Evolutionary conservation across 2,888 invertebrate species (phyloP).

Genomic region (Folsomia candida): DNA sequence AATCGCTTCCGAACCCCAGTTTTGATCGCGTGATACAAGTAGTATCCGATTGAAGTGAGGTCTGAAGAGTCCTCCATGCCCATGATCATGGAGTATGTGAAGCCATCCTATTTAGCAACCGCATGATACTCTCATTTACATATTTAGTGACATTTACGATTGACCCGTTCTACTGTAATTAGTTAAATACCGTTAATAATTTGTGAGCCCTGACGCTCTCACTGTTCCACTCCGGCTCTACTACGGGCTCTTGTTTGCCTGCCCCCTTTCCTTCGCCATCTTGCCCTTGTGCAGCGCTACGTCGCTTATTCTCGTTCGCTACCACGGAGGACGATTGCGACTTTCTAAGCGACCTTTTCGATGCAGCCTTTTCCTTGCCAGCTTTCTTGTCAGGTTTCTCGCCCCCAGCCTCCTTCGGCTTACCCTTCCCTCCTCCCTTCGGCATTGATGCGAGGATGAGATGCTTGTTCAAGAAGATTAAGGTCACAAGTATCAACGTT

Average conservation of each 20-base stretch:
- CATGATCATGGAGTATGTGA: slow-evolving; percentile 32
- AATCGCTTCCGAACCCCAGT: slow-evolving; percentile 39
- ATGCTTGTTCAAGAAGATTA: no score
- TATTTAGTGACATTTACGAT: no score
- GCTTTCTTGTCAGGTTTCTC: background rate
- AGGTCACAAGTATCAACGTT: no score
- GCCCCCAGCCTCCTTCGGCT: background rate
- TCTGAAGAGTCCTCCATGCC: slow-evolving; percentile 40
- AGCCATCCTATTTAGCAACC: slow-evolving; percentile 24
- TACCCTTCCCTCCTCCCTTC: background rate
- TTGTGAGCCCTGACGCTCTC: slow-evolving; percentile 18
- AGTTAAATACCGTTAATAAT: slow-evolving; percentile 9
- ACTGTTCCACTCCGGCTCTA: slow-evolving; percentile 30
- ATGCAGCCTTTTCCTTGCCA: background rate
- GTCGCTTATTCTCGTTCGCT: no score
- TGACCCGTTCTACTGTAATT: no score
- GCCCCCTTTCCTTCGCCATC: background rate
- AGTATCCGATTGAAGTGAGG: slow-evolving; percentile 30
- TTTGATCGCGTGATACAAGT: slow-evolving; percentile 28
- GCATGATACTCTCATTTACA: background rate
- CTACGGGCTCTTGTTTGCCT: background rate
- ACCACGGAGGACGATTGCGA: no score
- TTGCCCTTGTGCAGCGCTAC: no score
- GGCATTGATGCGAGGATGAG: no score
- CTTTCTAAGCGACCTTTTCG: no score